phyloP scores from a whole-genome alignment of 2,113 vertebrate genomes.

The Fukomys damarensis region DNA sequence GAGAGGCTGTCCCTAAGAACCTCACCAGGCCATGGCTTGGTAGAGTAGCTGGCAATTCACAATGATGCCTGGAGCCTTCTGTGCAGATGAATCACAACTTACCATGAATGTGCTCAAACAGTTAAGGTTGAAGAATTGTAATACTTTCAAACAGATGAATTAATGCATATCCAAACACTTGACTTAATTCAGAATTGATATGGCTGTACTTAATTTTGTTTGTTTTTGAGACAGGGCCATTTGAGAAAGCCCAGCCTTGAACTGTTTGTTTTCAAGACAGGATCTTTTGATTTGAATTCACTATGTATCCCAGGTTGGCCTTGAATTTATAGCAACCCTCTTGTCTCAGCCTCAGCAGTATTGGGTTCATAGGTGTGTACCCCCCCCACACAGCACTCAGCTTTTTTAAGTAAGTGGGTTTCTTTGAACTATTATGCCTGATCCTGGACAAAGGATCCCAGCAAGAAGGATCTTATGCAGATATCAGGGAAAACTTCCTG shows the following conservation, averaged over 20 bases:
- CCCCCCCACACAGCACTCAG: background rate
- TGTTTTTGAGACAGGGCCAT: background rate
- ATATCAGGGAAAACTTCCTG: background rate
- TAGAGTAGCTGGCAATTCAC: background rate
- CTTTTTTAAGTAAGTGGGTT: background rate
- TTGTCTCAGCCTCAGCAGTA: background rate
- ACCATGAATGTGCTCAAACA: too few relatives aligned
- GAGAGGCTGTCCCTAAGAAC: background rate
- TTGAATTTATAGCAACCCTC: background rate
- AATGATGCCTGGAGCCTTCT: accelerated
- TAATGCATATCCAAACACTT: too few relatives aligned
- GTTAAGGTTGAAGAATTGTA: background rate
- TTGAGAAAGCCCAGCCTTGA: background rate
- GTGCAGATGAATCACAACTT: background rate
- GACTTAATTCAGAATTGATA: background rate
- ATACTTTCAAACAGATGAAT: background rate
- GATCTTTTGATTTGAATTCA: background rate
- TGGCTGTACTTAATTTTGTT: background rate
- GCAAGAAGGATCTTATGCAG: background rate
- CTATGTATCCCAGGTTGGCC: background rate
- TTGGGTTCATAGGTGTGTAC: background rate
- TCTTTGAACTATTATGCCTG: background rate
- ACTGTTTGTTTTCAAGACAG: background rate
- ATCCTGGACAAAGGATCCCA: background rate
- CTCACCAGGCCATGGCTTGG: accelerated